These are phyloP conservation scores for Euleptes europaea DNA, from an alignment of 2,113 vertebrate genomes.

Conservation along the genomic window DNA sequence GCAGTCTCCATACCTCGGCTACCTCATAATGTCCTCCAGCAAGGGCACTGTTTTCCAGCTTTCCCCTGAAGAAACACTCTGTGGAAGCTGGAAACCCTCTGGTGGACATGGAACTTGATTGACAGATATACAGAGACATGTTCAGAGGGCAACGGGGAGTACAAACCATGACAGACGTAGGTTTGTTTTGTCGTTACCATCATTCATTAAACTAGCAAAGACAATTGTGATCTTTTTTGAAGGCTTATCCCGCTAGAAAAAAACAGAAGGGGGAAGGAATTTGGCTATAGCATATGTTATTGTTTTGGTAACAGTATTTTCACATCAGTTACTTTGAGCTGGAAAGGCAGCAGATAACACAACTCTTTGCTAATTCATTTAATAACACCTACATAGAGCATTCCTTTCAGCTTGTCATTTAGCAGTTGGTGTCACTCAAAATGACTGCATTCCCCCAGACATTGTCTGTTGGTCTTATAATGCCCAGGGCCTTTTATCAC, in stretches of 20 bases:
- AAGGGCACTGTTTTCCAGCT: too few relatives aligned
- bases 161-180: neutral
- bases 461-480: constrained; percentile 33
- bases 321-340: constrained; percentile 28
- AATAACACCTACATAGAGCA: constrained; percentile 7
- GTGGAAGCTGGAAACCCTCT: neutral
- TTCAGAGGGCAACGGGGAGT: neutral
- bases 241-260: constrained; percentile 19
- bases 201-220: neutral
- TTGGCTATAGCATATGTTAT: constrained; percentile 38
- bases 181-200: neutral
- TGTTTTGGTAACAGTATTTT: constrained; percentile 22
- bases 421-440: constrained; percentile 14
- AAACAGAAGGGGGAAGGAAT: neutral
- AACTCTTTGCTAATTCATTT: neutral
- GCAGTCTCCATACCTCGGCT: too few relatives aligned
- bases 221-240: neutral
- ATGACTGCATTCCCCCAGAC: neutral
- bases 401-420: constrained; percentile 38
- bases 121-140: too few relatives aligned
- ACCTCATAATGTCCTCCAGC: too few relatives aligned
- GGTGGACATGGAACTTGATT: neutral
- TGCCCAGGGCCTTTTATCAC: constrained; percentile 8
- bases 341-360: constrained; percentile 19
- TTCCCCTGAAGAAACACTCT: too few relatives aligned